Conservation (phyloP, 2,113 vertebrate species). For the Reinhardtius hippoglossoides region DNA sequence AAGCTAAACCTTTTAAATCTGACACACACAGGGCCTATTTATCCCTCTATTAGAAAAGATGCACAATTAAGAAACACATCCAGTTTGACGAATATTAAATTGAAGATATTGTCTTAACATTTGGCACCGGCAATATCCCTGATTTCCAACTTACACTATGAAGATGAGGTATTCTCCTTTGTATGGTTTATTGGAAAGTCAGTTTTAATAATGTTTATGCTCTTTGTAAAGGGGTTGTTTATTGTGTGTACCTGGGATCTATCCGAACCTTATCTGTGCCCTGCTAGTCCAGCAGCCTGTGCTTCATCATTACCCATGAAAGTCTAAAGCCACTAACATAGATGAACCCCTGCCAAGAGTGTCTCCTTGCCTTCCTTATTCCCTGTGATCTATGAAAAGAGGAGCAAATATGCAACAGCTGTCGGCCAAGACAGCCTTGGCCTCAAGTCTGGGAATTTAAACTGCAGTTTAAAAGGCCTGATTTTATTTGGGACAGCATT, state of each 20-base stretch:
- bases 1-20: no score
- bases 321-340: slow-evolving; percentile 54
- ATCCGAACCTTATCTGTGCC: neutral
- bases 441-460: slow-evolving; percentile 44
- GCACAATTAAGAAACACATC: neutral
- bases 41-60: neutral
- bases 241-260: neutral
- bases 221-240: neutral
- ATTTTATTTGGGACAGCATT: slow-evolving; percentile 48
- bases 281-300: neutral
- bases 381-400: slow-evolving; percentile 12
- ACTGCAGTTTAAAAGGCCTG: slow-evolving; percentile 41
- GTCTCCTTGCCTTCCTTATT: slow-evolving; percentile 29
- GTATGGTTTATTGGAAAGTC: neutral
- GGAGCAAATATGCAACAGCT: slow-evolving; percentile 41
- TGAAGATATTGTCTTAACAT: slow-evolving; percentile 3
- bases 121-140: no score
- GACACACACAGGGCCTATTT: no score
- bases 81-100: neutral
- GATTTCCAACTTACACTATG: no score
- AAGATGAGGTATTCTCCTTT: no score
- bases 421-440: slow-evolving; percentile 16
- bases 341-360: slow-evolving; percentile 28
- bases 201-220: neutral
- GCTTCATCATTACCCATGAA: slow-evolving; percentile 27